Evolutionary conservation across 2,888 invertebrate genomes (phyloP).

Genomic region (Xylota segnis): DNA sequence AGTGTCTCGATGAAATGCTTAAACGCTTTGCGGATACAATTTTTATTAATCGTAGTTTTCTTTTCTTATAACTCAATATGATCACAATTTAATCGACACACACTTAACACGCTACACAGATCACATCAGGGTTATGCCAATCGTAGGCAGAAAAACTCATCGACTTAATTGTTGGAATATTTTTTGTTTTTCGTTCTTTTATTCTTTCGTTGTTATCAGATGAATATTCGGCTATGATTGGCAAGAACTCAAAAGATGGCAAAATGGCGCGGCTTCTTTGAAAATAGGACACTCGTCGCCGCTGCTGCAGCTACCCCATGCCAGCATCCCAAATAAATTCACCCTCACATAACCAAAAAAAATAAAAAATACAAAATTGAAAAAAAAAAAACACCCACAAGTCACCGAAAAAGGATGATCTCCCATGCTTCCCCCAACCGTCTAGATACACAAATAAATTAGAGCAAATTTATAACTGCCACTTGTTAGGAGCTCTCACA

Average conservation of each 20-base stretch:
- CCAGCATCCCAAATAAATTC: conserved; percentile 63
- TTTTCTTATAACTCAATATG: conserved; percentile 30
- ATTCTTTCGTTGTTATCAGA: conserved; percentile 80
- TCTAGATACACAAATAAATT: conserved; percentile 62
- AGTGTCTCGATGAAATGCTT: conserved; percentile 74
- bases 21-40: conserved; percentile 72
- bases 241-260: conserved; percentile 83
- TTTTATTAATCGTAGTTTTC: conserved; percentile 51
- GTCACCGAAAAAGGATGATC: conserved; percentile 60
- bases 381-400: conserved; percentile 28
- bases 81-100: conserved; percentile 50
- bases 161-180: conserved; percentile 54
- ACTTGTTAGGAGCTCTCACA: conserved; percentile 72
- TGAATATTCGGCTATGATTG: conserved; percentile 85
- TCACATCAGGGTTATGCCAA: conserved; percentile 68
- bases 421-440: conserved; percentile 47
- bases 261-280: conserved; percentile 85
- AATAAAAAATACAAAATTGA: conserved; percentile 31
- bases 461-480: conserved; percentile 69
- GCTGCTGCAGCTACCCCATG: conserved; percentile 68
- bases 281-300: conserved; percentile 77
- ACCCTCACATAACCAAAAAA: conserved; percentile 42
- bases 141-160: conserved; percentile 67
- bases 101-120: conserved; percentile 33
- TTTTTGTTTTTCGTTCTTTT: conserved; percentile 42